A percentile compares a stretch with the other conserved stretches of the same genome.
phyloP scores from a whole-genome alignment of 1,140 invertebrate genomes.

The Tetraneura akinire region DNA sequence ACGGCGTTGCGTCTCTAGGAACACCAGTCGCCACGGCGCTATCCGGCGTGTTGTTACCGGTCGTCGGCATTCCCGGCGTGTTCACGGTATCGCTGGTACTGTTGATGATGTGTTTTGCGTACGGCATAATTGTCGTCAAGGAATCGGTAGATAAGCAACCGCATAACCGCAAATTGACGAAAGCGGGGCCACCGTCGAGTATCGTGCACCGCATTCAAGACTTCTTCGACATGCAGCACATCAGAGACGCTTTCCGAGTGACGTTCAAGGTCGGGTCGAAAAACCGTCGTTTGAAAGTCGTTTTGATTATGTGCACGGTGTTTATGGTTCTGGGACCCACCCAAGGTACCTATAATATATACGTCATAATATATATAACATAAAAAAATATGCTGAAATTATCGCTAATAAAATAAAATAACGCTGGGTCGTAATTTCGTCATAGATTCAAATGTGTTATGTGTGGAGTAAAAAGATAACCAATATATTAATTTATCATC shows the following conservation, averaged over 20 bases:
- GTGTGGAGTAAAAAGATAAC: too few species aligned
- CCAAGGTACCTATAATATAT: too few species aligned
- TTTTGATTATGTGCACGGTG: conserved; percentile 74
- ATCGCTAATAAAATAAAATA: too few species aligned
- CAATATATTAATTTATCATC: too few species aligned
- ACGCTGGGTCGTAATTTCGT: too few species aligned
- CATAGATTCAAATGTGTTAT: too few species aligned
- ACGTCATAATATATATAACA: too few species aligned
- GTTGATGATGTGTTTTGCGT: conserved; percentile 72
- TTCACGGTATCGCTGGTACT: conserved; percentile 72
- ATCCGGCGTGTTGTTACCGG: conserved; percentile 60
- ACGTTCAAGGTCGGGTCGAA: conserved; percentile 74
- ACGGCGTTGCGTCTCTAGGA: conserved; percentile 76
- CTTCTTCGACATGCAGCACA: conserved; percentile 73
- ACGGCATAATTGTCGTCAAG: conserved; percentile 68
- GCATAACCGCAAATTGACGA: conserved; percentile 54
- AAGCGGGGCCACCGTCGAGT: conserved; percentile 54
- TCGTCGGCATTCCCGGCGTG: conserved; percentile 79
- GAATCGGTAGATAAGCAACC: conserved; percentile 61
- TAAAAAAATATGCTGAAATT: too few species aligned
- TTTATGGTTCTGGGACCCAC: conserved; percentile 78
- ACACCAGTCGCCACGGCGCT: conserved; percentile 65
- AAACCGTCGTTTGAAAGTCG: conserved; percentile 70
- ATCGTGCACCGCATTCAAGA: conserved; percentile 56
- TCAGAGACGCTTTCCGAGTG: conserved; percentile 72